These are phyloP conservation scores for Odobenus rosmarus DNA, from an alignment of 2,113 vertebrate species.

Conservation along the genomic window DNA sequence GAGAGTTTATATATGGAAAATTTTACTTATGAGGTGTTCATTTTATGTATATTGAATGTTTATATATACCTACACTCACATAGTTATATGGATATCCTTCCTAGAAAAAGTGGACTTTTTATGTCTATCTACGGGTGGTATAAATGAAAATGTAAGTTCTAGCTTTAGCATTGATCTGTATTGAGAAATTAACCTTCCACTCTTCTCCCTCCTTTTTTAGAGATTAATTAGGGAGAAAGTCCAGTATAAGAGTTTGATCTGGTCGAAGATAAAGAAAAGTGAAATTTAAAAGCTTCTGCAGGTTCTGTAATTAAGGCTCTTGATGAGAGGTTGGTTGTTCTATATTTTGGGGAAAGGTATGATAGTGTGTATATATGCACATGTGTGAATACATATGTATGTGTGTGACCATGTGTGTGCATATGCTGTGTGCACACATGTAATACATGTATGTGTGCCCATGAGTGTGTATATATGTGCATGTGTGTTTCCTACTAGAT, in stretches of 20 bases:
- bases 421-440: neutral
- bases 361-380: neutral
- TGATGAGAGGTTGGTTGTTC: neutral
- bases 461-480: neutral
- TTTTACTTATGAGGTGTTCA: neutral
- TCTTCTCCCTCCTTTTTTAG: neutral
- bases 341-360: neutral
- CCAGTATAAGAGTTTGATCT: constrained; percentile 25
- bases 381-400: neutral
- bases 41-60: neutral
- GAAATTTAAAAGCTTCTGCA: constrained; percentile 6
- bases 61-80: neutral
- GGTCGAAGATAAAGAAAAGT: constrained; percentile 33
- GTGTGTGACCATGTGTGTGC: neutral
- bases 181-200: neutral
- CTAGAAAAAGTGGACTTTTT: constrained; percentile 24
- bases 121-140: constrained; percentile 11
- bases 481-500: constrained; percentile 2
- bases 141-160: constrained; percentile 35
- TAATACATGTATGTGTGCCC: neutral
- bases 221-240: constrained; percentile 2
- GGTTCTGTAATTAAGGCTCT: neutral
- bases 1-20: neutral
- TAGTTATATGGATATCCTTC: neutral
- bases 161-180: constrained; percentile 5